Evolutionary conservation across 2,888 invertebrate genomes (phyloP), one percentile per base, ranked within the genome.

Genomic region (Polydrusus pterygomalis): DNA sequence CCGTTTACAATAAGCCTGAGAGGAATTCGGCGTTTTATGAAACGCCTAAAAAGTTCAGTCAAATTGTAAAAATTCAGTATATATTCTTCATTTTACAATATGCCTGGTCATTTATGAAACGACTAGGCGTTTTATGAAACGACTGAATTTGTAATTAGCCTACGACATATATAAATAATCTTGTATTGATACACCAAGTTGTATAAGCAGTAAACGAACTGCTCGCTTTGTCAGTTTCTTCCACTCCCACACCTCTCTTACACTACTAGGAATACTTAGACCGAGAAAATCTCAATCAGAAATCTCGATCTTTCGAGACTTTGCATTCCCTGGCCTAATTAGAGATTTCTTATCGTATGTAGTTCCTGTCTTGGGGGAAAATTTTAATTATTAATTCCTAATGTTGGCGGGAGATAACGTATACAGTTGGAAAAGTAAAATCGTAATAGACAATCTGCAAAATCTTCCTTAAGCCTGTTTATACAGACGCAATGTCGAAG

Each of bases 321-420:
- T 73, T 70, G 77, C 77, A 77, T 73, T 77, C 77, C 77, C 76
- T 69, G 69, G 49, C 69, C 77, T 77, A 77, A 77, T 77, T 77
- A 77, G 71, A 75, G 75, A 75, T 75, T 75, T 60, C 67, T 75
- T 75, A 75, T 75, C 75, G 75, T 68, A 75, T 71, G 71, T 71
- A 75, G 71, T 75, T 75, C 75, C 75, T 75, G 75, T 68, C 71
- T 75, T 56, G 51, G 63, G 75, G 74, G 68, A 62, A 70, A 75
- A 75, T 71, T 71, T 74, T 74, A 74, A 74, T 74, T 74, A 74
- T 74, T 74, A 70, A 63, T 74, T 74, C 69, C 69, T 64, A 74
- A 62, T 49, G 58, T 56, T 60, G 17, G 13, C 38, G n/a, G n/a
- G 30, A 69, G 69, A 58, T 69, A 69, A 69, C 58, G 70, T 47